These are phyloP conservation scores for Drosophila emarginata DNA, from an alignment of 2,888 invertebrate species.

Conservation along the genomic window DNA sequence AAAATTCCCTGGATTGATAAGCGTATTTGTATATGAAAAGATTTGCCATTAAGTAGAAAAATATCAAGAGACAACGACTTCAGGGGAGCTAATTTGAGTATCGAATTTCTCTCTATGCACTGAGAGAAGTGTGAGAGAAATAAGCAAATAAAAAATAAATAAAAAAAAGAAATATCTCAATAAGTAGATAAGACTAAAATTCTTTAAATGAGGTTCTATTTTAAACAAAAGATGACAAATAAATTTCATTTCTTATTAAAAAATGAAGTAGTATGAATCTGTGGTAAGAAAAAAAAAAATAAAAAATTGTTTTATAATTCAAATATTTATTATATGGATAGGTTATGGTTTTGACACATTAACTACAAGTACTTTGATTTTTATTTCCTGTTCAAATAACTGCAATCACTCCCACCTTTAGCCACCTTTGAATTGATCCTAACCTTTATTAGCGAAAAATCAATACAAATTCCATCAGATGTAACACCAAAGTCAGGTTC, in stretches of 20 bases:
- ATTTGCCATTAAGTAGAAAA: not conserved
- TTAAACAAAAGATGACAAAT: too few relatives aligned
- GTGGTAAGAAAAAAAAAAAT: too few relatives aligned
- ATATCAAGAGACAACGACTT: not conserved
- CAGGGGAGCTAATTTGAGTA: not conserved
- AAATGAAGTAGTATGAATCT: too few relatives aligned
- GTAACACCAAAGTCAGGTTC: constrained; percentile 39
- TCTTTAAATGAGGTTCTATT: too few relatives aligned
- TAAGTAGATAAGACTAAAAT: too few relatives aligned
- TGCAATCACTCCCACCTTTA: not conserved
- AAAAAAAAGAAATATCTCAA: too few relatives aligned
- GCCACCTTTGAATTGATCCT: not conserved
- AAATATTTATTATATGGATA: not conserved
- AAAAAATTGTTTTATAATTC: too few relatives aligned
- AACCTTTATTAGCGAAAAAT: constrained; percentile 27
- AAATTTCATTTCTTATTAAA: too few relatives aligned
- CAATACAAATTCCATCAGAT: constrained; percentile 13
- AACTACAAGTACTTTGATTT: not conserved
- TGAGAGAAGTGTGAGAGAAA: not conserved
- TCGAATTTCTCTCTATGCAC: not conserved
- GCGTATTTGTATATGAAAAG: not conserved
- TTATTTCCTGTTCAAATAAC: constrained; percentile 5
- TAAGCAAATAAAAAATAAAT: too few relatives aligned
- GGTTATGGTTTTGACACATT: not conserved
- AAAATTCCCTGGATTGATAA: not conserved